These are phyloP conservation scores for Myodes glareolus DNA, from an alignment of 2,113 vertebrate genomes.

Conservation along the genomic window DNA sequence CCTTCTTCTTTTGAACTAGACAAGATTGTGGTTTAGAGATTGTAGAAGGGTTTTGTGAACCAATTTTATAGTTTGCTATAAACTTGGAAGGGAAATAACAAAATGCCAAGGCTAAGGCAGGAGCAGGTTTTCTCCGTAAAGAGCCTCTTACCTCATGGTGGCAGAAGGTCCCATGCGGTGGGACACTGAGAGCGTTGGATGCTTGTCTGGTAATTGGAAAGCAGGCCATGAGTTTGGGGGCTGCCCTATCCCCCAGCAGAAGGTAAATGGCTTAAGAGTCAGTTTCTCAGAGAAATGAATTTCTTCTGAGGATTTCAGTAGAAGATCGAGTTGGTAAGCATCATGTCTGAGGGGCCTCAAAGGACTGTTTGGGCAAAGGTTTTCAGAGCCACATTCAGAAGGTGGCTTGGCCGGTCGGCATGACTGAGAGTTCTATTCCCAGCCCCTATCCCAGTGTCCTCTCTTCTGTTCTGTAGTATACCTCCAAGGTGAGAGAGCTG, in stretches of 20 bases:
- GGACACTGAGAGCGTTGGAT: not conserved
- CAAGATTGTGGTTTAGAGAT: constrained; percentile 67
- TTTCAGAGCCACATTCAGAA: not conserved
- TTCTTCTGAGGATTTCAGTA: constrained; percentile 26
- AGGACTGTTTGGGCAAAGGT: not conserved
- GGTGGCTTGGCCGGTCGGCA: not conserved
- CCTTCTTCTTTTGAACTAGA: constrained; percentile 44
- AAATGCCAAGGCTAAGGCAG: constrained; percentile 34
- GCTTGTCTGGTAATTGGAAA: not conserved
- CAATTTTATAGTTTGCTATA: constrained; percentile 51
- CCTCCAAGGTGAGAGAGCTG: not conserved
- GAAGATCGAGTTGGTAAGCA: not conserved
- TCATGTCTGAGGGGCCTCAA: not conserved
- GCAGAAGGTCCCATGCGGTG: not conserved
- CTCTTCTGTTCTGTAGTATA: not conserved
- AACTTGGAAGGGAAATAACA: constrained; percentile 54
- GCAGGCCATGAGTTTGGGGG: not conserved
- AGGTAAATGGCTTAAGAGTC: not conserved
- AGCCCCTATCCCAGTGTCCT: not conserved
- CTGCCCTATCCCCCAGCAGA: not conserved
- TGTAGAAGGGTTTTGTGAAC: constrained; percentile 52
- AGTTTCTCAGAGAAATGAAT: not conserved
- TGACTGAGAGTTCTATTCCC: not conserved
- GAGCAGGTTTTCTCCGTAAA: not conserved
- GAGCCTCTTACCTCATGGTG: not conserved